Base-by-base conservation (phyloP, 2,113 vertebrate species). In the Aegypius monachus region DNA sequence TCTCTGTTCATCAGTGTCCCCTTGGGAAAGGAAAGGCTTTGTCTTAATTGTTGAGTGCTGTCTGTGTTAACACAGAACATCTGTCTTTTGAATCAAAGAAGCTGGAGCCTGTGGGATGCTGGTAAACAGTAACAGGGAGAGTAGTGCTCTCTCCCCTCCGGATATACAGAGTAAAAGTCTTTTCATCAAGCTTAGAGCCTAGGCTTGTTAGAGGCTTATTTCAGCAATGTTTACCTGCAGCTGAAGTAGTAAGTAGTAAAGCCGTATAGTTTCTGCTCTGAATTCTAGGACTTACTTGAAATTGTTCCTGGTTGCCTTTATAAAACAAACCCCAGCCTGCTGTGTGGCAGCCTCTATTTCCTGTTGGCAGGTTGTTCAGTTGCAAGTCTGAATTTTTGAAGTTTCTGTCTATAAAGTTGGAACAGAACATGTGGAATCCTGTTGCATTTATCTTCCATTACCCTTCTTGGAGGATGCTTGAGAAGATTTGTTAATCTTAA, bases 131-230 rank as follows among this genome's bases (percentile, higher is more conserved):
- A 75, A 74, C 15, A 38, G 56, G n/a, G 26, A 89, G 47, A 32
- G 36, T 2, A 68, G 43, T 52, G 23, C 14, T 43, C 21, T 67
- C 22, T 86, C 10, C 14, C 20, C 9, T 59, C 65, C 81, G 61
- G 48, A 68, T 45, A 32, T 17, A 45, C n/a, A 68, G 47, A 65
- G 81, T 67, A 87, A 78, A 93, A 91, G 61, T 91, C 40, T 81
- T 42, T 53, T 81, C 47, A 79, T 48, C 25, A 65, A 9, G 61
- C 48, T 84, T 87, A 31, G 61, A 36, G 61, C 7, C 86, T 90
- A 88, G 55, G 83, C 88, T 93, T 83, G 13, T 95, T 94, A 91
- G 68, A 70, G 36, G 74, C 72, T 96, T 94, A 74, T 75, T 94
- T 89, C 34, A 61, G 42, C 1, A 29, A 2, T 85, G 73, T 79